Conservation (phyloP, 2,113 vertebrate species). For the Equus przewalskii region DNA sequence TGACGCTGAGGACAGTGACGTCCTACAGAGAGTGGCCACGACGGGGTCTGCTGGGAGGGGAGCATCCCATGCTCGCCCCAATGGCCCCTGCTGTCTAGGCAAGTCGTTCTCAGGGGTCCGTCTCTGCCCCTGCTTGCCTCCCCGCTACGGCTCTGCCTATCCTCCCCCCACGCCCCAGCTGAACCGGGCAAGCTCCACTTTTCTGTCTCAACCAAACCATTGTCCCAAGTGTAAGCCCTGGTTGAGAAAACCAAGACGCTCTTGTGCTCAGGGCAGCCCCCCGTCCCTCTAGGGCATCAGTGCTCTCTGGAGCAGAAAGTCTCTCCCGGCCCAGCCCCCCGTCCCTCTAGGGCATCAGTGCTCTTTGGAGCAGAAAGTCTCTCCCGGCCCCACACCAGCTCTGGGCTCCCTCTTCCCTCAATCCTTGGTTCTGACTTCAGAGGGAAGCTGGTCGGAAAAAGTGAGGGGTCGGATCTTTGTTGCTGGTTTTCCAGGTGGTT, state of each 20-base stretch:
- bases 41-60: too few relatives aligned
- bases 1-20: not conserved
- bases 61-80: too few relatives aligned
- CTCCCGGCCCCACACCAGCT: not conserved
- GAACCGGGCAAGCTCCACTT: not conserved
- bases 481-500: conserved; percentile 47
- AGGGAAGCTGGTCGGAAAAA: not conserved
- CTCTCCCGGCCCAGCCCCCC: not conserved
- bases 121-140: not conserved
- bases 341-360: not conserved
- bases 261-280: not conserved
- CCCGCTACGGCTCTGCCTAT: not conserved
- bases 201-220: not conserved
- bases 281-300: not conserved
- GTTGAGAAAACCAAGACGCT: not conserved
- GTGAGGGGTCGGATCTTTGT: not conserved
- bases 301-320: not conserved
- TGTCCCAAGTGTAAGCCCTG: not conserved
- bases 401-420: not conserved
- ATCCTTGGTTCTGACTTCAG: not conserved
- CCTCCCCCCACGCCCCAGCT: not conserved
- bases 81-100: not conserved
- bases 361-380: not conserved
- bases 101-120: not conserved
- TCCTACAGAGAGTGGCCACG: too few relatives aligned